Evolutionary conservation across 2,888 invertebrate species (phyloP).

Genomic region (Meganola albula): DNA sequence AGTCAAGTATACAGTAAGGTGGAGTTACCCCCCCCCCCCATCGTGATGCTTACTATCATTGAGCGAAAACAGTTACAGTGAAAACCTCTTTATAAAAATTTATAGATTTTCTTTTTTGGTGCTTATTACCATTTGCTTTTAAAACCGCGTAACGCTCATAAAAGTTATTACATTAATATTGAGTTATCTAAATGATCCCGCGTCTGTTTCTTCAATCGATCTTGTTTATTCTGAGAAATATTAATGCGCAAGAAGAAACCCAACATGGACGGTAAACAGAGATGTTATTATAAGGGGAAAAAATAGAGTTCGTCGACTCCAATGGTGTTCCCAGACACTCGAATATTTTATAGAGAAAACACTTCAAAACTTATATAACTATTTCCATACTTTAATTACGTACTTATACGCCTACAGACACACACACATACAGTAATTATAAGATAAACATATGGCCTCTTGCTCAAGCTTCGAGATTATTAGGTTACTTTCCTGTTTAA

Average conservation of each 20-base stretch:
- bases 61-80: no score
- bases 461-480: conserved; percentile 41
- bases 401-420: conserved; percentile 59
- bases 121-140: no score
- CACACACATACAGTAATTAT: conserved; percentile 47
- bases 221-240: conserved; percentile 19
- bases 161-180: no score
- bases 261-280: conserved; percentile 55
- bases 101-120: no score
- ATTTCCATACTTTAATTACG: conserved; percentile 74
- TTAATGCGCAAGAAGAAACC: conserved; percentile 34
- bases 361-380: conserved; percentile 76
- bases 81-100: no score
- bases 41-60: no score
- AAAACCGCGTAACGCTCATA: no score
- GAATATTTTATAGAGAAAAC: conserved; percentile 74
- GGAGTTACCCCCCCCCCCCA: no score
- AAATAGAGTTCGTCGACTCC: conserved; percentile 61
- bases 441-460: conserved; percentile 69
- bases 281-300: conserved; percentile 64
- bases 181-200: neutral
- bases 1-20: no score
- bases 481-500: conserved; percentile 48
- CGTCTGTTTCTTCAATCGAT: conserved; percentile 5
- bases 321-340: conserved; percentile 72